Evolutionary conservation across 1,140 invertebrate genomes (phyloP), one percentile per base, ranked within the genome.

Genomic region (Hesperophylax magnus): DNA sequence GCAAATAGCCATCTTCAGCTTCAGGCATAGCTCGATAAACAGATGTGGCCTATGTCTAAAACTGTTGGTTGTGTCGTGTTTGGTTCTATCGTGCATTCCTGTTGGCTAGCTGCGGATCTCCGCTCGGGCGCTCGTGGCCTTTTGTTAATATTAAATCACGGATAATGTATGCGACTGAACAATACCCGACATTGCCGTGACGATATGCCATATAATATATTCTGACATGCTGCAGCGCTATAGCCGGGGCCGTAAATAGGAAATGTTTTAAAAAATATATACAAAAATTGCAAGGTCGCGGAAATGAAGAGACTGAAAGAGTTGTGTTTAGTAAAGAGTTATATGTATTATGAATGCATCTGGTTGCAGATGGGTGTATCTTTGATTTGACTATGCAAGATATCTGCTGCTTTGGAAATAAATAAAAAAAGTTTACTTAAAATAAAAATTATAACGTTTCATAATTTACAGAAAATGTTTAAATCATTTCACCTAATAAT

Each of bases 91-190:
- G 34, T 11, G n/a, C 31, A 69, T 69, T 34, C 31, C 27, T 69
- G 31, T 69, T 18, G 17, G 31, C 31, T 18, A 18, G 69, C 9
- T 24, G 69, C 69, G 69, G 69, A 72, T 24, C 69, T 72, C 27
- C 69, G 74, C 74, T 61, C 54, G 58, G 54, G 34, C 54, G 31
- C 58, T 54, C 31, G 22, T 58, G 74, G 58, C 74, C 54, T 76
- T 76, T 58, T 63, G 31, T 58, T 76, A 76, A 58, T 60, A 63
- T 76, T 60, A 61, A 76, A 76, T 61, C 27, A 27, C 34, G 24
- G 34, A 76, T 76, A 61, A 76, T 76, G n/a, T 47, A 39, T 60
- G 34, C 31, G 24, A 60, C 20, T 7, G 74, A 61, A 60, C 74
- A 76, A 76, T 76, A 76, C 74, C n/a, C 22, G 54, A 47, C n/a